These are phyloP conservation scores for Mythimna loreyi DNA, from an alignment of 2,888 invertebrate species.

Conservation along the genomic window DNA sequence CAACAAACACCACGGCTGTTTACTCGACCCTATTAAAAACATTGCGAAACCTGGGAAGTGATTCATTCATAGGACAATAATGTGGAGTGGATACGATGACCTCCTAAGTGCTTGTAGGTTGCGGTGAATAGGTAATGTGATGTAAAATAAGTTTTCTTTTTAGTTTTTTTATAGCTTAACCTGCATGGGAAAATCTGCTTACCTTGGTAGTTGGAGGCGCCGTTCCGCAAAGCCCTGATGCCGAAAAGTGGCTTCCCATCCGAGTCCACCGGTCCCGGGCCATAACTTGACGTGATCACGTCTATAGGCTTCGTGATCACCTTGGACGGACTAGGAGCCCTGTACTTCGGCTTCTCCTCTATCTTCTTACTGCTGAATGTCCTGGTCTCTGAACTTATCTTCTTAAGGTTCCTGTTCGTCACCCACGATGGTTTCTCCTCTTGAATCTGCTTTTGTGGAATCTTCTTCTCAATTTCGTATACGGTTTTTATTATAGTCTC, in stretches of 20 bases:
- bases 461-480: constrained; percentile 78
- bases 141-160: no score
- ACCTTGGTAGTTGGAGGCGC: constrained; percentile 93
- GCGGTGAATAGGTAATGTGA: no score
- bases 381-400: constrained; percentile 84
- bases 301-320: constrained; percentile 89
- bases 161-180: no score
- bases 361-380: constrained; percentile 82
- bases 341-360: constrained; percentile 85
- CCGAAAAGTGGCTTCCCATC: constrained; percentile 95
- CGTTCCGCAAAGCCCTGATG: constrained; percentile 93
- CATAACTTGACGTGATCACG: constrained; percentile 95
- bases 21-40: background rate
- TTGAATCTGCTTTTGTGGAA: constrained; percentile 76
- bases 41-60: background rate
- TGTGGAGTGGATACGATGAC: constrained; percentile 3
- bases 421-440: constrained; percentile 92
- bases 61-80: constrained; percentile 3
- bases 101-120: background rate
- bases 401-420: constrained; percentile 91
- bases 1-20: background rate
- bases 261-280: constrained; percentile 95
- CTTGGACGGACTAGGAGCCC: constrained; percentile 83
- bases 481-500: constrained; percentile 81
- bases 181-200: constrained; percentile 43